phyloP scores from a whole-genome alignment of 2,113 vertebrate genomes.

The Pampusana beccarii region DNA sequence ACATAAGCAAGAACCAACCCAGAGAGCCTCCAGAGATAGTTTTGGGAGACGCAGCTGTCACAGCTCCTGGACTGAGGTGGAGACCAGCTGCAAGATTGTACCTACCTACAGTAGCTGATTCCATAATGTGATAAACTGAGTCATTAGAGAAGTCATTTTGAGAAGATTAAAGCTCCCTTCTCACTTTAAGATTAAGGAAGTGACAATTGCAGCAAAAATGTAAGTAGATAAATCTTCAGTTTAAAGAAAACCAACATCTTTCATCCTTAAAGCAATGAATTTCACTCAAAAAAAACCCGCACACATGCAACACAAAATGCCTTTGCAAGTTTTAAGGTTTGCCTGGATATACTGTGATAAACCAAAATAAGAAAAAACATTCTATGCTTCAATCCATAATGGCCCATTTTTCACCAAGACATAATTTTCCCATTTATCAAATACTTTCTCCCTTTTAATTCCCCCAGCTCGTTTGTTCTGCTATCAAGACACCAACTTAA shows the following conservation, averaged over 20 bases:
- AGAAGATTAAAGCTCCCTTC: not conserved
- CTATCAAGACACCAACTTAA: not conserved
- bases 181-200: not conserved
- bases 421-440: not conserved
- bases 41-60: not conserved
- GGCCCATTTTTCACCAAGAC: not conserved
- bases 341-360: not conserved
- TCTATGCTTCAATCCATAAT: not conserved
- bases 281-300: not conserved
- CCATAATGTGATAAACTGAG: not conserved
- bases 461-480: not conserved
- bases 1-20: not conserved
- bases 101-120: not conserved
- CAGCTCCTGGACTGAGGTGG: not conserved
- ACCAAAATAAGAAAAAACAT: not conserved
- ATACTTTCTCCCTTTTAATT: not conserved
- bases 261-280: not conserved
- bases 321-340: not conserved
- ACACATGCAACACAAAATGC: not conserved
- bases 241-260: not conserved
- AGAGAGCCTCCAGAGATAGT: not conserved
- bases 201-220: not conserved
- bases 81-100: not conserved
- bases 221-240: not conserved
- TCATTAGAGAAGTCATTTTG: not conserved